phyloP scores from a whole-genome alignment of 2,888 invertebrate species.

The Eupithecia insigniata region DNA sequence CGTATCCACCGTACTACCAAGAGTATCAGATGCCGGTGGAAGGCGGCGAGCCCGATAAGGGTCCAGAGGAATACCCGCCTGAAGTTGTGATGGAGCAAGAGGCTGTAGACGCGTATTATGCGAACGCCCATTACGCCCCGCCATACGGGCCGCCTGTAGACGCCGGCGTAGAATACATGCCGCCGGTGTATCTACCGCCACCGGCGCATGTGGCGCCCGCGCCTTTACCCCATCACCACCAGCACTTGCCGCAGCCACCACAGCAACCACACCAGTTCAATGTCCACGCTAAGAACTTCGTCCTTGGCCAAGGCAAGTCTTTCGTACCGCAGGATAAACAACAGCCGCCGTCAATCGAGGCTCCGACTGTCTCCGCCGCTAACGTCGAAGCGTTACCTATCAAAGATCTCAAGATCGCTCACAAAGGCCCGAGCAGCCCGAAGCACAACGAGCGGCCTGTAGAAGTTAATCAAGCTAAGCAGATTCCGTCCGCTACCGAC shows the following conservation, averaged over 20 bases:
- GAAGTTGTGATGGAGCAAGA: slow-evolving; percentile 81
- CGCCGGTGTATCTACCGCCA: slow-evolving; percentile 74
- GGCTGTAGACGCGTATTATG: slow-evolving; percentile 79
- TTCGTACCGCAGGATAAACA: slow-evolving; percentile 64
- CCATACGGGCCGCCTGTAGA: slow-evolving; percentile 74
- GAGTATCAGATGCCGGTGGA: slow-evolving; percentile 79
- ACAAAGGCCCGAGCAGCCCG: slow-evolving; percentile 69
- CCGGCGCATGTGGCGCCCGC: slow-evolving; percentile 68
- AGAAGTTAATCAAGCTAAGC: slow-evolving; percentile 56
- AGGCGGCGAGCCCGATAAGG: slow-evolving; percentile 75
- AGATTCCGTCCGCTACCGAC: slow-evolving; percentile 55
- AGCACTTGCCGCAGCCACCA: slow-evolving; percentile 58
- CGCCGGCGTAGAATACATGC: slow-evolving; percentile 73
- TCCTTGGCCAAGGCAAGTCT: slow-evolving; percentile 70
- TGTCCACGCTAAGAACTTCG: slow-evolving; percentile 81
- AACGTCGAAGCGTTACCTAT: slow-evolving; percentile 71
- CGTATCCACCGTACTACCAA: slow-evolving; percentile 78
- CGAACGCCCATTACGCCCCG: slow-evolving; percentile 70
- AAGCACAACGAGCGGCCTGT: slow-evolving; percentile 64
- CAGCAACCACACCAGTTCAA: slow-evolving; percentile 76
- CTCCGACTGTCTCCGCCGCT: slow-evolving; percentile 55
- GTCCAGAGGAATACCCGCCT: slow-evolving; percentile 76
- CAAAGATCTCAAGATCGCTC: slow-evolving; percentile 75
- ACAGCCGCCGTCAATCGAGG: slow-evolving; percentile 59
- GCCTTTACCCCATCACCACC: slow-evolving; percentile 66